Percentiles rank a stretch among this genome's conserved stretches.
Evolutionary conservation across 1,140 invertebrate species (phyloP).

Genomic region (Bombus terrestris): DNA sequence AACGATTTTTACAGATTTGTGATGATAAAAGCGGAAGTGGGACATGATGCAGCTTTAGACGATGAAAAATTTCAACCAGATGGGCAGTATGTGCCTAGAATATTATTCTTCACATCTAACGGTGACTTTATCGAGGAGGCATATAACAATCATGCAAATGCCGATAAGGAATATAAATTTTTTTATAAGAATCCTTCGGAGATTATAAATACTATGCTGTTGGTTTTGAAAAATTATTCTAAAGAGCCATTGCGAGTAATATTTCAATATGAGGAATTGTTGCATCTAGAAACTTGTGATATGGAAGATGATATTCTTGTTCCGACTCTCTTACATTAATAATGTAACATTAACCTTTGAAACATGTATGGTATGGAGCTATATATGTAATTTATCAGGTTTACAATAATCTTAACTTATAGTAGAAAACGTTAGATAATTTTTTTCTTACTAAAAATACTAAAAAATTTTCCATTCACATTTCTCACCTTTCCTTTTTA

Average conservation of each 20-base stretch:
- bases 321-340: not conserved
- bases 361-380: not conserved
- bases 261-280: not conserved
- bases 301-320: not conserved
- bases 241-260: not conserved
- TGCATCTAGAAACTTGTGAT: not conserved
- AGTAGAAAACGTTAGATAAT: not conserved
- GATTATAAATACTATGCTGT: constrained; percentile 73
- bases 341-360: not conserved
- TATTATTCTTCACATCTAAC: constrained; percentile 74
- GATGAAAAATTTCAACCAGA: constrained; percentile 70
- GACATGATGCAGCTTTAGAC: constrained; percentile 35
- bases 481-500: not conserved
- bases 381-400: not conserved
- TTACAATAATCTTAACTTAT: not conserved
- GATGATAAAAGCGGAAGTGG: constrained; percentile 62
- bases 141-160: constrained; percentile 65
- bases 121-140: constrained; percentile 72
- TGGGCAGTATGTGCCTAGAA: constrained; percentile 75
- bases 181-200: constrained; percentile 70
- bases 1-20: constrained; percentile 40
- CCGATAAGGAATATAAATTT: constrained; percentile 68
- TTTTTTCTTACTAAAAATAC: not conserved
- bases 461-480: not conserved
- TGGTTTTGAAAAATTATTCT: constrained; percentile 62